Base-by-base conservation (phyloP, 2,797 vertebrate species). In the Xenentodon cancila region DNA sequence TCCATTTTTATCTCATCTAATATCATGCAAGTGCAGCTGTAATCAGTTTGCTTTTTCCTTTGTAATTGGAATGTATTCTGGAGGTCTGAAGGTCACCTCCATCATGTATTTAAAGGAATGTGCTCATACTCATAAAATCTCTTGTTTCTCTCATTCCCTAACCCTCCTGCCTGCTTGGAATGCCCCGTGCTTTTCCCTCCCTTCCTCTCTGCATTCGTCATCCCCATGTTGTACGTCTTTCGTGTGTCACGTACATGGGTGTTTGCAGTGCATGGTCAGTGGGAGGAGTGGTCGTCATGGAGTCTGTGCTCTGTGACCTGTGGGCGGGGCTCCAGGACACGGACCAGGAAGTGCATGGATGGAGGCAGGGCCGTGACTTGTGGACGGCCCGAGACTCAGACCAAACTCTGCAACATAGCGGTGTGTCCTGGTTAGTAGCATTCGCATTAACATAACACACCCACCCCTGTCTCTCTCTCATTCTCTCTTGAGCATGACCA, bases 261-360 rank as follows among this genome's bases (percentile, higher is more conserved):
- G 91, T 95, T 95, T 94, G 88, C 95, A 98, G 96, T 94, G 92
- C 94, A 94, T 93, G 94, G 94, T 89, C 92, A 88, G 83, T 97
- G 96, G 96, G 93, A 97, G 91, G 94, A 95, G 88, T 97, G 96
- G 96, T 96, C 95, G 62, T 94, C 93, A 68, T 97, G 97, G 96
- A 98, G 95, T 93, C 94, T 97, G 91, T 98, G 96, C 93, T 97
- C 96, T 49, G 95, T 94, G 92, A 96, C 95, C 85, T 98, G 97
- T 85, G 96, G 96, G 91, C 91, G 94, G 88, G 96, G 96, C 91
- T 94, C 93, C 87, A 93, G 96, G 92, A 96, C 91, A 64, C 92
- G 96, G 91, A 94, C 87, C 89, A 94, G 96, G 93, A 96, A 85
- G 78, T 97, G 97, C 86, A 88, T 85, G 85, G 92, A 94, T 84